phyloP scores from a whole-genome alignment of 2,888 invertebrate species.

The Slavum lentiscoides region DNA sequence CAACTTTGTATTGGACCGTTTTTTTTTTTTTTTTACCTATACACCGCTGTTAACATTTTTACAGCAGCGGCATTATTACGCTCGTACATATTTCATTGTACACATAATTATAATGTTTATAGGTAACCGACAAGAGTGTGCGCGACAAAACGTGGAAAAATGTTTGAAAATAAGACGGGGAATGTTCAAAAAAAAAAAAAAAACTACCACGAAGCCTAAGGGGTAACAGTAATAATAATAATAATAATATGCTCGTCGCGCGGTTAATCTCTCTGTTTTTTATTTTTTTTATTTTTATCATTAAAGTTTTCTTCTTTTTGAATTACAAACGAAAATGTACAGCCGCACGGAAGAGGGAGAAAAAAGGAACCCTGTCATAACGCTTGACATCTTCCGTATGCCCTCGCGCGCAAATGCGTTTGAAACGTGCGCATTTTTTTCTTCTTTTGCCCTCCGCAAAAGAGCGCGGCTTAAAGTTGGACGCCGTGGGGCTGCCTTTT shows the following conservation, averaged over 20 bases:
- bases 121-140: neutral
- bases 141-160: neutral
- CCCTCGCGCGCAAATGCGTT: constrained; percentile 14
- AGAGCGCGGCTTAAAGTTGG: constrained; percentile 38
- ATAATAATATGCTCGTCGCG: neutral
- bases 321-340: constrained; percentile 29
- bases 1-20: neutral
- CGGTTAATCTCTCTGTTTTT: constrained; percentile 25
- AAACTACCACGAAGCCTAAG: constrained; percentile 3
- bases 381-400: constrained; percentile 36
- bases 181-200: neutral
- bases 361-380: constrained; percentile 33
- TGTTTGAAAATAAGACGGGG: too few relatives aligned
- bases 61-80: too few relatives aligned
- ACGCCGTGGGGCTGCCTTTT: neutral
- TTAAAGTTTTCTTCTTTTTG: constrained; percentile 38
- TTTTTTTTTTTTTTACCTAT: neutral
- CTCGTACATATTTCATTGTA: neutral
- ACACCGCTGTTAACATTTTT: neutral
- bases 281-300: constrained; percentile 23
- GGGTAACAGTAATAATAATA: neutral
- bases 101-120: neutral
- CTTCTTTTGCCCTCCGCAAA: constrained; percentile 12
- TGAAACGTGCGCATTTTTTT: constrained; percentile 20
- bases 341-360: neutral